Evolutionary conservation across 2,888 invertebrate genomes (phyloP).

Genomic region (Crocallis elinguaria): DNA sequence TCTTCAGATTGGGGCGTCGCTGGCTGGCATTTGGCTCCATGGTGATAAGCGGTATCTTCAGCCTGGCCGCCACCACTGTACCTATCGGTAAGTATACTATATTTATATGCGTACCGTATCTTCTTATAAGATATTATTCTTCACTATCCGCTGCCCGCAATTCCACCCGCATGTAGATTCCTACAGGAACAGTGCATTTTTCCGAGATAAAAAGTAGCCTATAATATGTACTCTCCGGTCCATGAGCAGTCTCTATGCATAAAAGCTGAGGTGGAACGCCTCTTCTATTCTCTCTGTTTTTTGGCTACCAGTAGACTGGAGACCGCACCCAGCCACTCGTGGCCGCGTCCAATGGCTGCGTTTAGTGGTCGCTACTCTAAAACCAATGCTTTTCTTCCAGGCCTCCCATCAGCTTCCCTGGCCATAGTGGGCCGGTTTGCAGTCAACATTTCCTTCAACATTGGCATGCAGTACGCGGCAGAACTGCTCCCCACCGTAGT

Average conservation of each 20-base stretch:
- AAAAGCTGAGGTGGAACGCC: too few relatives aligned
- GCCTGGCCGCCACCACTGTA: conserved; percentile 89
- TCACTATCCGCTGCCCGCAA: too few relatives aligned
- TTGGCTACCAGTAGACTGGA: too few relatives aligned
- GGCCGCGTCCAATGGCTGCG: neutral
- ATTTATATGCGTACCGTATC: too few relatives aligned
- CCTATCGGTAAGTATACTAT: conserved; percentile 86
- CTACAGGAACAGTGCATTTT: too few relatives aligned
- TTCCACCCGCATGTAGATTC: too few relatives aligned
- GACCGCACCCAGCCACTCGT: too few relatives aligned
- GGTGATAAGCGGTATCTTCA: conserved; percentile 91
- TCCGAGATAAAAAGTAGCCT: too few relatives aligned
- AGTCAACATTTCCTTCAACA: conserved; percentile 94
- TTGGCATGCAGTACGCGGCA: conserved; percentile 94
- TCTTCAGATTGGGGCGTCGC: conserved; percentile 89
- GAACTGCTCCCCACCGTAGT: conserved; percentile 94
- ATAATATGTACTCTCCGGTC: too few relatives aligned
- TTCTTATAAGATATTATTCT: too few relatives aligned
- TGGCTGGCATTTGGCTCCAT: conserved; percentile 93
- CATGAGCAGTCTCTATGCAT: too few relatives aligned
- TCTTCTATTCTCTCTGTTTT: too few relatives aligned
- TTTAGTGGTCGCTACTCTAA: neutral
- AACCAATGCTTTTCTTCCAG: conserved; percentile 60
- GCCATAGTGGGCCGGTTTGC: conserved; percentile 93
- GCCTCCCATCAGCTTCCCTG: conserved; percentile 88